Evolutionary conservation across 1,140 invertebrate genomes (phyloP), one percentile per base, ranked within the genome.

Genomic region (Campoletis sonorensis): DNA sequence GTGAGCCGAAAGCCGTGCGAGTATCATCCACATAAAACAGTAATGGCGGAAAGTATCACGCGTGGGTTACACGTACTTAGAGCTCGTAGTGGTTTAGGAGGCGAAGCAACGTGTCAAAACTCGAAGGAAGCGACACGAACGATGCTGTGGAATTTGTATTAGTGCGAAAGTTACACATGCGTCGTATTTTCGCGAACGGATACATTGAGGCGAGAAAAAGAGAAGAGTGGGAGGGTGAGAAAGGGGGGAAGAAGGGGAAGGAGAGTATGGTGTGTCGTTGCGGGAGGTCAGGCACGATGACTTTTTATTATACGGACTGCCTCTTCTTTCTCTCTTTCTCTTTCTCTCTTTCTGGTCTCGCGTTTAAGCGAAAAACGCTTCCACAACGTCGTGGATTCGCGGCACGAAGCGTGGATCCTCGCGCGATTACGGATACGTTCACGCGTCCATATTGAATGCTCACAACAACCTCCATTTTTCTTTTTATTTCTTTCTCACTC

Each of bases 281-380:
- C 86, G 90, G 86, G 87, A 91, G 89, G 89, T 91, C 89, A 89
- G 88, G 89, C 86, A 89, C 85, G 87, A 90, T 88, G 86, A 85
- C 85, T 88, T 89, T 91, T 91, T 90, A 70, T 70, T 70, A 89
- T 90, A 89, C 85, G 86, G 87, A 77, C 84, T 82, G 81, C 83
- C 67, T 77, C 51, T 68, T 86, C 81, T 78, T 27, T 67, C 79
- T 40, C 54, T 40, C 37, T 15, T n/a, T 64, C 61, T 26, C 49
- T 33, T 54, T 61, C 64, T 30, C 58, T 73, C 37, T 61, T 68
- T 81, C 26, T 72, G 67, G 33, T 81, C 82, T 33, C 67, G 26
- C 27, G 30, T 70, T n/a, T 70, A 33, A 30, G 33, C 76, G 16
- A 67, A 68, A 79, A 81, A 82, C 23, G 80, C 80, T 68, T 72